Percentiles rank a stretch among this genome's conserved stretches.
Conservation (phyloP, 2,113 vertebrate genomes). For the Albula glossodonta region DNA sequence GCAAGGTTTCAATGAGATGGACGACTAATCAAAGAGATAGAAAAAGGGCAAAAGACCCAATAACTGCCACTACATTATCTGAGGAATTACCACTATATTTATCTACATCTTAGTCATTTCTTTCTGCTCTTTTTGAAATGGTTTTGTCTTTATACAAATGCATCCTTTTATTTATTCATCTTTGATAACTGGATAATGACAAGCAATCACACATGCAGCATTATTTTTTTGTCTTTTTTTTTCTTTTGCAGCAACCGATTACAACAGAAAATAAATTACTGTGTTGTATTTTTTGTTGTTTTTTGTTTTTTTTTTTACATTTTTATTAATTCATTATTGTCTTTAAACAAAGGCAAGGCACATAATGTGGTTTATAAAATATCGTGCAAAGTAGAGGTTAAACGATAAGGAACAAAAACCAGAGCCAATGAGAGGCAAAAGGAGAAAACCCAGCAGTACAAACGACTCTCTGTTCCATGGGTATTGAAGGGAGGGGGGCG, state of each 20-base stretch:
- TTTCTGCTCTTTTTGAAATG: neutral
- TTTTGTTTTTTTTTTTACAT: conserved; percentile 46
- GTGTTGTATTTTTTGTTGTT: conserved; percentile 24
- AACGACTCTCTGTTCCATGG: conserved; percentile 42
- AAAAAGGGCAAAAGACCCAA: conserved; percentile 18
- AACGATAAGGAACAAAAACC: conserved; percentile 53
- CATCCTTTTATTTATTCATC: conserved; percentile 36
- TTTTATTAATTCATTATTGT: conserved; percentile 66
- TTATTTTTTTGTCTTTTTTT: conserved; percentile 53
- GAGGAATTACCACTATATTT: conserved; percentile 9
- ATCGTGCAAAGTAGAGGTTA: conserved; percentile 90
- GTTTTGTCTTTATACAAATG: conserved; percentile 49
- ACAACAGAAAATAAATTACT: conserved; percentile 50
- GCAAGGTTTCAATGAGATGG: conserved; percentile 33
- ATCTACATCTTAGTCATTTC: neutral
- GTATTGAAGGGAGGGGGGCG: conserved; percentile 28
- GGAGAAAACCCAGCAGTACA: conserved; percentile 45
- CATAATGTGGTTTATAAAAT: conserved; percentile 91
- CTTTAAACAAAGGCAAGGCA: conserved; percentile 91
- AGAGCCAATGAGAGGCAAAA: conserved; percentile 51
- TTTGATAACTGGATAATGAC: conserved; percentile 56
- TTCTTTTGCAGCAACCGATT: conserved; percentile 65
- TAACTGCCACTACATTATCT: conserved; percentile 25
- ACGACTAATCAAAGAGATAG: conserved; percentile 18
- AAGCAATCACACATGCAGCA: conserved; percentile 84